phyloP scores from a whole-genome alignment of 2,888 invertebrate genomes.

The Helicoverpa assulta region DNA sequence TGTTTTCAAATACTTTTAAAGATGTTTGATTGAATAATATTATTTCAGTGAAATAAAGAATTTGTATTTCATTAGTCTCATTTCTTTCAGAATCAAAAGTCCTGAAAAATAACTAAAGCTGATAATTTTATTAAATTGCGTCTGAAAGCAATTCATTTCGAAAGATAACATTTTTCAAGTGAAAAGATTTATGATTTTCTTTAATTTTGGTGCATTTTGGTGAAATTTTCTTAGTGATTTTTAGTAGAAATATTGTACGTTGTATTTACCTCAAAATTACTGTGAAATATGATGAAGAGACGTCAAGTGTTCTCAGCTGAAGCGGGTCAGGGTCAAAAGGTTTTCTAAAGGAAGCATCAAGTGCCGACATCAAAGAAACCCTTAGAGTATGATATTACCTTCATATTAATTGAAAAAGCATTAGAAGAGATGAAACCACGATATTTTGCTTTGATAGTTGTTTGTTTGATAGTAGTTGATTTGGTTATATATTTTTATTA shows the following conservation, averaged over 20 bases:
- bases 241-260: not conserved
- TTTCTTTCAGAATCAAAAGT: slow-evolving; percentile 3
- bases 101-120: slow-evolving; percentile 8
- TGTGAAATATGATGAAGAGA: too few relatives aligned
- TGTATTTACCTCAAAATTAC: too few relatives aligned
- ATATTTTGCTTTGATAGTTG: too few relatives aligned
- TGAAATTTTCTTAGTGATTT: not conserved
- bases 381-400: too few relatives aligned
- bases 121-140: slow-evolving; percentile 18
- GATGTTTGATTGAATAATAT: not conserved
- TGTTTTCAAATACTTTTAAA: slow-evolving; percentile 1
- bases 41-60: not conserved
- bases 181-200: not conserved
- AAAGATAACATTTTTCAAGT: slow-evolving; percentile 13
- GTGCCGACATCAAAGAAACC: too few relatives aligned
- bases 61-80: not conserved
- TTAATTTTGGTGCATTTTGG: not conserved
- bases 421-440: too few relatives aligned
- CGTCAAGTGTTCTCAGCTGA: too few relatives aligned
- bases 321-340: too few relatives aligned
- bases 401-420: too few relatives aligned
- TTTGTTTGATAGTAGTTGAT: too few relatives aligned
- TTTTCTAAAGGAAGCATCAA: too few relatives aligned
- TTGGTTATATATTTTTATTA: too few relatives aligned
- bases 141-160: slow-evolving; percentile 21